Percentiles rank a stretch among this genome's conserved stretches.
Evolutionary conservation across 1,140 invertebrate species (phyloP).

Genomic region (Hypothenemus hampei): DNA sequence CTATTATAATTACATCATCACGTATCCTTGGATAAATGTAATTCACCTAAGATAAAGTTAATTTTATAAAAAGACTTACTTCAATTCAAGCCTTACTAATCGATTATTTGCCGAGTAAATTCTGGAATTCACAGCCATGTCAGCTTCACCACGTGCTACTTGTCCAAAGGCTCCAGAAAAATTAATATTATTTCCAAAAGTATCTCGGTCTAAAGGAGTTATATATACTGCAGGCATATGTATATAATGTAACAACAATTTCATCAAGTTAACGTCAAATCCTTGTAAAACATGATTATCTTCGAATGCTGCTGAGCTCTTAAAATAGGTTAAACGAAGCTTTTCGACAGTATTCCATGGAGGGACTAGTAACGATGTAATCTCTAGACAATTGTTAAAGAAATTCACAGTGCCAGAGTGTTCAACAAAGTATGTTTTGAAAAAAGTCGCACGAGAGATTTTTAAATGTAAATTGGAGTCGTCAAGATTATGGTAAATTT

Average conservation of each 20-base stretch:
- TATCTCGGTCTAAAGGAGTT: neutral
- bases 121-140: conserved; percentile 6
- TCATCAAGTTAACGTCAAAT: neutral
- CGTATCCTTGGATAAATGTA: conserved; percentile 16
- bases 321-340: neutral
- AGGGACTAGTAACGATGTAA: too few species aligned
- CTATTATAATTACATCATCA: conserved; percentile 17
- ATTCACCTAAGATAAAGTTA: conserved; percentile 15
- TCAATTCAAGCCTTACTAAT: neutral
- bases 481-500: too few species aligned
- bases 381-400: too few species aligned
- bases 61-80: neutral
- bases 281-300: neutral
- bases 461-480: too few species aligned
- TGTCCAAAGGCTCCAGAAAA: neutral
- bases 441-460: too few species aligned
- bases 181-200: neutral
- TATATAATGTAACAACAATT: neutral
- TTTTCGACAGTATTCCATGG: too few species aligned
- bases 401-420: too few species aligned
- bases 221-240: neutral
- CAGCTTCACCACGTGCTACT: neutral
- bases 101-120: neutral
- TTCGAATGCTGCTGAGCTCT: neutral
- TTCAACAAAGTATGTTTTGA: too few species aligned